Evolutionary conservation across 2,113 vertebrate species (phyloP), one percentile per base, ranked within the genome.

Genomic region (Paradoxurus hermaphroditus): DNA sequence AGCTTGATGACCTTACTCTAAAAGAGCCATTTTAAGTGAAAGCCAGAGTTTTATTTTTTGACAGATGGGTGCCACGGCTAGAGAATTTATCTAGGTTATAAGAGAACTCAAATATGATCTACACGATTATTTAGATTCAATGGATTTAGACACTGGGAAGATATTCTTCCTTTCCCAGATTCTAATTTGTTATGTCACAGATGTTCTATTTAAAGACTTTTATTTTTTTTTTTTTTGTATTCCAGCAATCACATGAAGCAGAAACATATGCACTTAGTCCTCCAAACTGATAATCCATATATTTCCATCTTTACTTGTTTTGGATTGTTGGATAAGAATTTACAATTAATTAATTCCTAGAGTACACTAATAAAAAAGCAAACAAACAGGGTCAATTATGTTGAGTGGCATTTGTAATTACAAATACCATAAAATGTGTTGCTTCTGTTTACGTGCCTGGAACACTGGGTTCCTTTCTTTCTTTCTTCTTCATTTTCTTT

Each of bases 121-220:
- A 68, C 94, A 79, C 36, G 21, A 98, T 98, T 98, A 98, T 98
- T 98, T 98, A 97, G 96, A 98, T 95, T 93, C 95, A 98, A 29
- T 93, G 91, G 72, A 93, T 90, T 96, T 96, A 94, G 94, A 95
- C 88, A 73, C 84, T 96, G 94, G 84, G 86, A 75, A 97, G 98
- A 98, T 95, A 89, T 96, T 98, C 97, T 93, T 97, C 88, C 90
- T 86, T 94, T 73, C 75, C 91, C 0, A 36, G 6, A 93, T 98
- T 94, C 94, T 98, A 97, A 98, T 98, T 96, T 97, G 79, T 77
- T 96, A 62, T 92, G 68, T 91, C 91, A 94, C 63, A 86, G 53
- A 70, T 68, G 36, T n/a, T 36, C 79, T 90, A 93, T 68, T 82
- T 91, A 82, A 95, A 59, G 46, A 49, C 19, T 29, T 16, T 36